phyloP scores from a whole-genome alignment of 2,888 invertebrate genomes.

The Pseudococcus viburni region DNA sequence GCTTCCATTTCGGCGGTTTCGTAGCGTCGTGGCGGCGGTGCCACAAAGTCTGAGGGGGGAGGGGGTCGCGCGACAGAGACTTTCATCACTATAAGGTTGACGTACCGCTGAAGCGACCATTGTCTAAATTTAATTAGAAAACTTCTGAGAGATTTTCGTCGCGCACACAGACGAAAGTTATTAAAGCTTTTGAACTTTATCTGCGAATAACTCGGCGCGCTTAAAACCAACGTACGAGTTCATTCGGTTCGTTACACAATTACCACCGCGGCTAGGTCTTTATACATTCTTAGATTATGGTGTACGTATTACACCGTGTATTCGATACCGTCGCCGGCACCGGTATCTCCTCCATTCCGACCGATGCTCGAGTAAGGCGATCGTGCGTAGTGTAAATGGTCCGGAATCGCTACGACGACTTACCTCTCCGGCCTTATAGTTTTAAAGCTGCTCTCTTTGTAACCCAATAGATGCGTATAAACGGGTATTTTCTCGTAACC shows the following conservation, averaged over 20 bases:
- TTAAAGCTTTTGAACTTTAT: slow-evolving; percentile 61
- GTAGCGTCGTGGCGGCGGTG: not conserved
- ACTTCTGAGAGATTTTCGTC: slow-evolving; percentile 62
- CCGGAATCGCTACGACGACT: not conserved
- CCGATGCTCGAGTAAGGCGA: slow-evolving; percentile 14
- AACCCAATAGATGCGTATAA: slow-evolving; percentile 6
- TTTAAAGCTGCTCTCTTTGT: not conserved
- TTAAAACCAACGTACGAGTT: slow-evolving; percentile 49
- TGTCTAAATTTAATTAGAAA: slow-evolving; percentile 66
- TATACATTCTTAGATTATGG: slow-evolving; percentile 37
- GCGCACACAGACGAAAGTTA: slow-evolving; percentile 50
- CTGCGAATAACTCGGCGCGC: slow-evolving; percentile 45
- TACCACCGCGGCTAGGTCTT: slow-evolving; percentile 40
- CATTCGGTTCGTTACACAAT: slow-evolving; percentile 58
- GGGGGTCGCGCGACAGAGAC: slow-evolving; percentile 10
- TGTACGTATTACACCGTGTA: not conserved
- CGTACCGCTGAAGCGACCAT: slow-evolving; percentile 52
- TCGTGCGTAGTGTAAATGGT: slow-evolving; percentile 43
- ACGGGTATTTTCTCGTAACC: not conserved
- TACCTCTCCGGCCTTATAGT: not conserved
- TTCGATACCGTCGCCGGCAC: not conserved
- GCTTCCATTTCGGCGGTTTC: slow-evolving; percentile 55
- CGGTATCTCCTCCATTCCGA: not conserved
- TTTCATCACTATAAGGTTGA: slow-evolving; percentile 58
- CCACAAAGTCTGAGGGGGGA: not conserved